These are phyloP conservation scores for Papilio xuthus DNA, from an alignment of 1,140 invertebrate species.

Conservation along the genomic window DNA sequence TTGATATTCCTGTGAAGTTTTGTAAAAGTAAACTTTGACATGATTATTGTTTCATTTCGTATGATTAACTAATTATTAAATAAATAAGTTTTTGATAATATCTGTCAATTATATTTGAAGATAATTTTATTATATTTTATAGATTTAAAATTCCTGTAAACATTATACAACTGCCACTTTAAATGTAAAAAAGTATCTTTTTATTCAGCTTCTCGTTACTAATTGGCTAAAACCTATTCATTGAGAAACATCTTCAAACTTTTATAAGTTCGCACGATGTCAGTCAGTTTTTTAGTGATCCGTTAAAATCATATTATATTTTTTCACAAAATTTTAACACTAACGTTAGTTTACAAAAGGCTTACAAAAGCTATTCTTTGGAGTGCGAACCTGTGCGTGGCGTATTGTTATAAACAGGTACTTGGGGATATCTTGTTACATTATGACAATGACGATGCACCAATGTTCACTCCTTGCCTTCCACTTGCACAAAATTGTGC, in stretches of 20 bases:
- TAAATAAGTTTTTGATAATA: no score
- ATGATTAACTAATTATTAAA: not conserved
- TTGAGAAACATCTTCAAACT: not conserved
- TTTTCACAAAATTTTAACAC: slow-evolving; percentile 30
- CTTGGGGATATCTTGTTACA: slow-evolving; percentile 69
- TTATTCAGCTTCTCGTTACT: not conserved
- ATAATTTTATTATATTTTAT: not conserved
- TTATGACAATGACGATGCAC: slow-evolving; percentile 53
- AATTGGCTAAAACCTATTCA: not conserved
- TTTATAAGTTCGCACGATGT: slow-evolving; percentile 29
- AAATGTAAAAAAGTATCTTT: no score
- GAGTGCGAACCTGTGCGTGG: slow-evolving; percentile 60
- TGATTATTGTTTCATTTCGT: not conserved
- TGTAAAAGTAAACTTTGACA: slow-evolving; percentile 19
- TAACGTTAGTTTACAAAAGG: slow-evolving; percentile 41
- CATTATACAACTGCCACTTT: no score
- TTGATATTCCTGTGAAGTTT: slow-evolving; percentile 20
- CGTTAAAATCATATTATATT: slow-evolving; percentile 39
- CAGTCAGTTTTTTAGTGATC: slow-evolving; percentile 36
- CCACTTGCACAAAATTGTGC: slow-evolving; percentile 52
- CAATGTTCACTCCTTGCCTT: slow-evolving; percentile 68
- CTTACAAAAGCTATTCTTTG: slow-evolving; percentile 53
- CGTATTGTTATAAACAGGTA: slow-evolving; percentile 68
- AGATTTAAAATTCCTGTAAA: no score
- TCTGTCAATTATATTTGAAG: no score